Percentiles rank a stretch among this genome's conserved stretches.
phyloP scores from a whole-genome alignment of 2,888 invertebrate genomes.

The Lissocephala sabroskyi region DNA sequence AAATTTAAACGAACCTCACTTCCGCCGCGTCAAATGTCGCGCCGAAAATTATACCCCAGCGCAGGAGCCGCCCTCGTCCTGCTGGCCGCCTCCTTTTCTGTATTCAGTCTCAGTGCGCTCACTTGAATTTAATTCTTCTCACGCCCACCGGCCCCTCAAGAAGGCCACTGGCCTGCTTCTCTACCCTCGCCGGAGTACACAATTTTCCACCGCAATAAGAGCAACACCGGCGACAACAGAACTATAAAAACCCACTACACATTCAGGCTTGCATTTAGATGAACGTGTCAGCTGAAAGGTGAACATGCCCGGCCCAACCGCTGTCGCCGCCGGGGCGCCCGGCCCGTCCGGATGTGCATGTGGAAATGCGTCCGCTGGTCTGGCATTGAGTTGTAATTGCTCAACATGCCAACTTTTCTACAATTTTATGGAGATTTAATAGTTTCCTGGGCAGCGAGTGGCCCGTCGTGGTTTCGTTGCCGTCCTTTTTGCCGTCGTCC shows the following conservation, averaged over 20 bases:
- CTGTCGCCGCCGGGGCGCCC: not conserved
- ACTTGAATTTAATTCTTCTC: constrained; percentile 65
- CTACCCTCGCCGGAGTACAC: constrained; percentile 37
- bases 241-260: constrained; percentile 26
- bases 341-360: not conserved
- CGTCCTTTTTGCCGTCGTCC: constrained; percentile 6
- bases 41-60: constrained; percentile 67
- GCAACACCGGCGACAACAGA: constrained; percentile 1
- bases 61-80: constrained; percentile 28
- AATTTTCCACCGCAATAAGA: constrained; percentile 50
- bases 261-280: constrained; percentile 47
- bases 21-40: constrained; percentile 68
- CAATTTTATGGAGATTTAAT: constrained; percentile 65
- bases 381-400: constrained; percentile 55
- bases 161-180: too few species aligned
- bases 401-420: constrained; percentile 59
- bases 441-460: constrained; percentile 38
- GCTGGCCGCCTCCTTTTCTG: constrained; percentile 37
- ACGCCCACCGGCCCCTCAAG: constrained; percentile 53
- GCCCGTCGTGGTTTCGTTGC: not conserved
- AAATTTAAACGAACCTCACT: constrained; percentile 4
- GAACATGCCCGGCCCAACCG: constrained; percentile 19
- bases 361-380: constrained; percentile 1
- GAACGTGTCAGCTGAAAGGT: constrained; percentile 59
- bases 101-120: constrained; percentile 66